Evolutionary conservation across 2,797 vertebrate species (phyloP).

Genomic region (Lithobates sylvaticus): DNA sequence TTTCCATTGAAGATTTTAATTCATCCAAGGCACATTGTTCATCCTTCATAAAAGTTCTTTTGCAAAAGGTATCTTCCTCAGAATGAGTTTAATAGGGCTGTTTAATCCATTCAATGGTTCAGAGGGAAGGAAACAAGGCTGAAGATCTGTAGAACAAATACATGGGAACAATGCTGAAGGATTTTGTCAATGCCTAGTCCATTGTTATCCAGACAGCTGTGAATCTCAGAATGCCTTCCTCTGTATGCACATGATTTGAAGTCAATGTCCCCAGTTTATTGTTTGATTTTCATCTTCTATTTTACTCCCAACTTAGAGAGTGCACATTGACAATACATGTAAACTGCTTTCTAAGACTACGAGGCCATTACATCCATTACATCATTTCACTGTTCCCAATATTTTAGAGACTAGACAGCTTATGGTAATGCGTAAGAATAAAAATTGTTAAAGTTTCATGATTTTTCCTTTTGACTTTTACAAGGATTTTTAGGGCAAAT

Average conservation of each 20-base stretch:
- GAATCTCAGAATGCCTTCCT: neutral
- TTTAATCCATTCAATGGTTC: neutral
- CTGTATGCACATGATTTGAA: neutral
- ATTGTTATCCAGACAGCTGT: neutral
- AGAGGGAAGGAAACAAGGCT: neutral
- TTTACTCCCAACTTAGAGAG: too few relatives aligned
- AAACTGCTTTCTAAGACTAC: too few relatives aligned
- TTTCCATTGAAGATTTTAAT: neutral
- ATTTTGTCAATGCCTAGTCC: slow-evolving; percentile 21
- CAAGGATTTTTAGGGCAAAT: too few relatives aligned
- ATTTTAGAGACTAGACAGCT: too few relatives aligned
- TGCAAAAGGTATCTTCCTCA: neutral
- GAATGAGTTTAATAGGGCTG: neutral
- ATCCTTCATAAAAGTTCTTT: neutral
- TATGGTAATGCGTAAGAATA: too few relatives aligned
- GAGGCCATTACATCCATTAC: too few relatives aligned
- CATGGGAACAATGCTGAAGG: neutral
- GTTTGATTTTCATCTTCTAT: neutral
- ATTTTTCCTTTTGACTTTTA: too few relatives aligned
- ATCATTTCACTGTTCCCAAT: too few relatives aligned
- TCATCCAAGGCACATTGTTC: neutral
- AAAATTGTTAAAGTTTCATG: too few relatives aligned
- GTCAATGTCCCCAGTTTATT: neutral
- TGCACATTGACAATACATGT: too few relatives aligned
- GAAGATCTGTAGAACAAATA: neutral